Evolutionary conservation across 2,797 vertebrate genomes (phyloP), one percentile per base, ranked within the genome.

Genomic region (Notoglanidium macrostoma): DNA sequence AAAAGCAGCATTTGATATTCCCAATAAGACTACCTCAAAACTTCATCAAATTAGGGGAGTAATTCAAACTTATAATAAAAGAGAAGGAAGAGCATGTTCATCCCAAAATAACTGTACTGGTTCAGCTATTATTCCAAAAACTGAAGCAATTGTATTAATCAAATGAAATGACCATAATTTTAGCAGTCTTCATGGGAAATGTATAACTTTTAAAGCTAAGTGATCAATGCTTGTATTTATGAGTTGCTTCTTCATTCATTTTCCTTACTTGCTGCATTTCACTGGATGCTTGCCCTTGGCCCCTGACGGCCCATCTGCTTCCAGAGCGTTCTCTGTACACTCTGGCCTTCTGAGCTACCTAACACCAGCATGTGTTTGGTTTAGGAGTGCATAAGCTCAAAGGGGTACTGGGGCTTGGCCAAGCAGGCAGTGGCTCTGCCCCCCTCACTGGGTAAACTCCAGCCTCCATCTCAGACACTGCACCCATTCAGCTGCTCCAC

Each of bases 401-500:
- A 85, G 57, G 91, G 90, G 84, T 83, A 91, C 81, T 88, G 84
- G 81, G 87, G 87, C 86, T 78, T 83, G 89, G 91, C 87, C 87
- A 89, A 88, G 86, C n/a, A 77, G 26, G 72, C 85, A 87, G 74
- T 86, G 1, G 90, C 88, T 82, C 87, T 87, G 86, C 92, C 92
- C 90, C 90, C 85, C 90, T 93, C 90, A 21, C 89, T 90, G 92
- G 92, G 92, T 94, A 95, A 95, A 95, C 94, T 94, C 91, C 85
- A 87, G 83, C 72, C 86, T 89, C 61, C 54, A 85, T 88, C 76
- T 87, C 79, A 93, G 93, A 96, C 95, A 96, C 95, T 95, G 94
- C 92, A 87, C 88, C 95, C 93, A 95, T 96, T 96, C 95, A 96
- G 91, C 89, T 93, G 81, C 91, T 91, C 94, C 77, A 90, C 15